These are phyloP conservation scores for Netelia fuscicornis DNA, from an alignment of 2,888 invertebrate genomes.

Conservation along the genomic window DNA sequence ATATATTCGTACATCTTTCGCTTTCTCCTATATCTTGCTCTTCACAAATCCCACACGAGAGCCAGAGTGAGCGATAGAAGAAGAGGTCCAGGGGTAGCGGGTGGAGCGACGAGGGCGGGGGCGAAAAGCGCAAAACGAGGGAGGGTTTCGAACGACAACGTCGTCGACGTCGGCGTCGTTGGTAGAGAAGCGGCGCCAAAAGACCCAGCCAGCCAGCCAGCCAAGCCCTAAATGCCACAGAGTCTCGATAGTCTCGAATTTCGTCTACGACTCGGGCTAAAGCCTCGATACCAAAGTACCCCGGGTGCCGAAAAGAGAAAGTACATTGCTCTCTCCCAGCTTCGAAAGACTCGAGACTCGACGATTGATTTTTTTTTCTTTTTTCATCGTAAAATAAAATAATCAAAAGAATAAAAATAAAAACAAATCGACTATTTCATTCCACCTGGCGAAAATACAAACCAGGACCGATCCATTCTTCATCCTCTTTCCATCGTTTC, in stretches of 20 bases:
- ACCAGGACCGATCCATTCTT: constrained; percentile 10
- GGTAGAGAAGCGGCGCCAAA: constrained; percentile 73
- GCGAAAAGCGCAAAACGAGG: constrained; percentile 37
- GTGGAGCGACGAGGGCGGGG: constrained; percentile 46
- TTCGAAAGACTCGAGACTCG: not conserved
- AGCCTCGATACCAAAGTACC: constrained; percentile 41
- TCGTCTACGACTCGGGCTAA: constrained; percentile 51
- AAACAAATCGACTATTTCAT: too few relatives aligned
- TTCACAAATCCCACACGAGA: constrained; percentile 13
- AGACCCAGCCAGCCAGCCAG: constrained; percentile 41
- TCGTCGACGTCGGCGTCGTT: constrained; percentile 67
- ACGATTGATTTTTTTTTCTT: not conserved
- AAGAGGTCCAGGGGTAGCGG: not conserved
- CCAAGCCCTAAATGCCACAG: constrained; percentile 64
- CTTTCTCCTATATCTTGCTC: constrained; percentile 14
- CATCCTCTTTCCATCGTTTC: not conserved
- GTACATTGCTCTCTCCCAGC: constrained; percentile 2
- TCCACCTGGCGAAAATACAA: too few relatives aligned
- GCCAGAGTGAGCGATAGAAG: constrained; percentile 53
- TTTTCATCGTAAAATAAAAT: not conserved
- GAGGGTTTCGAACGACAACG: constrained; percentile 55
- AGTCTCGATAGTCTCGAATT: constrained; percentile 68
- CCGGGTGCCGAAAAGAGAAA: not conserved
- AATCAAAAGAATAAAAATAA: not conserved
- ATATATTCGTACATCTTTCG: constrained; percentile 7